These are phyloP conservation scores for Hermodice carunculata DNA, from an alignment of 2,888 invertebrate genomes.

Conservation along the genomic window DNA sequence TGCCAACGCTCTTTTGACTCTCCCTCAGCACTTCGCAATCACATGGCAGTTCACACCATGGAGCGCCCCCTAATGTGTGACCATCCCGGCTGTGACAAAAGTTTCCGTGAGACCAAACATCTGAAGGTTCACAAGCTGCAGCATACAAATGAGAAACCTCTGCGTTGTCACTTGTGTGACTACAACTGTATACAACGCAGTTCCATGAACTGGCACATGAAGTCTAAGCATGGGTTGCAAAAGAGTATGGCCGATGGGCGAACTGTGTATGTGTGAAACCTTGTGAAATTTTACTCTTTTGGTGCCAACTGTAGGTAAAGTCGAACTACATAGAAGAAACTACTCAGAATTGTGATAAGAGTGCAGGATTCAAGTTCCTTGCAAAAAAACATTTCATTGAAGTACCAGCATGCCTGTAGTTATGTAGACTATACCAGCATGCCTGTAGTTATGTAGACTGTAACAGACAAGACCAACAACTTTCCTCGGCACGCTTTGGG, in stretches of 20 bases:
- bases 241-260: constrained; percentile 40
- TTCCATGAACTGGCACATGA: constrained; percentile 52
- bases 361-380: too few species aligned
- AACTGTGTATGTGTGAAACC: constrained; percentile 35
- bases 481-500: too few species aligned
- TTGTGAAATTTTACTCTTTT: too few species aligned
- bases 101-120: constrained; percentile 44
- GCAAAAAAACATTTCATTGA: too few species aligned
- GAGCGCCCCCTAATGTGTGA: constrained; percentile 32
- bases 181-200: constrained; percentile 45
- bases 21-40: background rate
- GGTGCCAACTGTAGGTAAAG: too few species aligned
- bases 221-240: constrained; percentile 41
- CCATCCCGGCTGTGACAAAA: constrained; percentile 40
- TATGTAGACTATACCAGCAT: too few species aligned
- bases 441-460: too few species aligned
- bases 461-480: too few species aligned
- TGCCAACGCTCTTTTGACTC: constrained; percentile 14
- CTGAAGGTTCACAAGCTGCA: constrained; percentile 43
- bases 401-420: too few species aligned
- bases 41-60: constrained; percentile 12
- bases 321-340: too few species aligned
- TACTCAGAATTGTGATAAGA: too few species aligned
- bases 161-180: constrained; percentile 40
- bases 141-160: constrained; percentile 43